Percentiles rank a stretch among this genome's conserved stretches.
Conservation (phyloP, 2,113 vertebrate species). For the Andinoacara biseriatus region DNA sequence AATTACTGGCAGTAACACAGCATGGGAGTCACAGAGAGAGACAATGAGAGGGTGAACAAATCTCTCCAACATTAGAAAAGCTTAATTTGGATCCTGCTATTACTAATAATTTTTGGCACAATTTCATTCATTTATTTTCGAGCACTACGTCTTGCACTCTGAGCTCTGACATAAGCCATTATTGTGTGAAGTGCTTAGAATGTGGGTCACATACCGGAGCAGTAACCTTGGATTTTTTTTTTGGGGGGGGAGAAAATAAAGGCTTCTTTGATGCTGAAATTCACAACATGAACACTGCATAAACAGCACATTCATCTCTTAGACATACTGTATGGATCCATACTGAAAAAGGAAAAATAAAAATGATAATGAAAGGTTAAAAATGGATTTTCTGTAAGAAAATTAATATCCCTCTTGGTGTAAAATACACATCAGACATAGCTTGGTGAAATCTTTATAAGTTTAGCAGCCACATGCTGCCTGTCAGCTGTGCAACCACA, state of each 20-base stretch:
- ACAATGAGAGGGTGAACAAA: constrained; percentile 35
- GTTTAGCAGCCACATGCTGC: constrained; percentile 30
- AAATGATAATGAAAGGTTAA: not conserved
- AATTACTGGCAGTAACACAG: constrained; percentile 49
- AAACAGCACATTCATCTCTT: constrained; percentile 39
- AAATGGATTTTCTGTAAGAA: constrained; percentile 21
- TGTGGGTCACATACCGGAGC: constrained; percentile 70
- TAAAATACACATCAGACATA: constrained; percentile 8
- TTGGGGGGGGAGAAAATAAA: constrained; percentile 45
- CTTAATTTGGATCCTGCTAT: not conserved
- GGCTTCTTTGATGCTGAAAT: constrained; percentile 62
- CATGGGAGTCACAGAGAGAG: constrained; percentile 24
- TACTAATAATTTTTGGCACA: not conserved
- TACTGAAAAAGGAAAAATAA: constrained; percentile 16
- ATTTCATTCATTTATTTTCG: constrained; percentile 10
- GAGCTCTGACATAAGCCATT: constrained; percentile 56
- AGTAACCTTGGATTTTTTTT: constrained; percentile 61
- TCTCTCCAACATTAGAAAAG: constrained; percentile 12
- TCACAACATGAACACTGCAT: constrained; percentile 47
- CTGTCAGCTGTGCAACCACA: constrained; percentile 23
- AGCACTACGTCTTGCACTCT: not conserved
- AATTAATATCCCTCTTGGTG: constrained; percentile 21
- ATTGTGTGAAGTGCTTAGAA: constrained; percentile 64
- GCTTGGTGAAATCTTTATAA: constrained; percentile 3
- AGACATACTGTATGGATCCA: constrained; percentile 31